phyloP scores from a whole-genome alignment of 2,888 invertebrate species.

The Ectemnius continuus region DNA sequence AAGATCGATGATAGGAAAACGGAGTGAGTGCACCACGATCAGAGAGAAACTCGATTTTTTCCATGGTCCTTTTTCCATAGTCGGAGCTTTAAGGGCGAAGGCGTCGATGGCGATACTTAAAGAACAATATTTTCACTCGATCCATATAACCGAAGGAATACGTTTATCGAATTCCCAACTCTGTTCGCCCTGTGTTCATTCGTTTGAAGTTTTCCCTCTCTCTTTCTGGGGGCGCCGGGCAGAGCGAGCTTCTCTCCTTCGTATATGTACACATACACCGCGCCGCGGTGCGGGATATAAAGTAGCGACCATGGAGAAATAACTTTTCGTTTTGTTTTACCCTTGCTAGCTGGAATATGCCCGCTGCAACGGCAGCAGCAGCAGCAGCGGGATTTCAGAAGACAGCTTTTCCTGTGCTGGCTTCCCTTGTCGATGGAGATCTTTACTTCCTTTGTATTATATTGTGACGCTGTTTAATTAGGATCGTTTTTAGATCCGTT shows the following conservation, averaged over 20 bases:
- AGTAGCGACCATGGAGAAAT: constrained; percentile 41
- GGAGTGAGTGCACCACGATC: constrained; percentile 6
- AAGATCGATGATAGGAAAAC: constrained; percentile 50
- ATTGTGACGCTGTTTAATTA: constrained; percentile 31
- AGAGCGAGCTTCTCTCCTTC: too few species aligned
- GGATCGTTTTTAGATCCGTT: constrained; percentile 15
- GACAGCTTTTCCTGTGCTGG: too few species aligned
- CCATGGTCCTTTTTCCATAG: not conserved
- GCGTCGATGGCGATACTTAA: constrained; percentile 43
- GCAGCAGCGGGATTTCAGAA: too few species aligned
- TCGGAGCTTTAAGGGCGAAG: constrained; percentile 10
- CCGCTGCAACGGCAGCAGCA: not conserved
- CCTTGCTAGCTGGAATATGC: constrained; percentile 10
- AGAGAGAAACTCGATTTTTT: constrained; percentile 22
- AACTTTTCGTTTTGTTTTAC: constrained; percentile 27
- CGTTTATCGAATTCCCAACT: constrained; percentile 51
- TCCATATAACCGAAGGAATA: constrained; percentile 50
- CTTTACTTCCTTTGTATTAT: not conserved
- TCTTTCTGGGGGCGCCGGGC: not conserved
- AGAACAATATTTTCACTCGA: constrained; percentile 53
- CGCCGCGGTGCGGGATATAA: constrained; percentile 13
- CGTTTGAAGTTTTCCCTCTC: constrained; percentile 39
- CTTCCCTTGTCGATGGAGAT: too few species aligned
- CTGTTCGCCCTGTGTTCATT: constrained; percentile 27
- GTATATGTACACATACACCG: too few species aligned